Base-by-base conservation (phyloP, 1,140 invertebrate species). In the Cephus cinctus region DNA sequence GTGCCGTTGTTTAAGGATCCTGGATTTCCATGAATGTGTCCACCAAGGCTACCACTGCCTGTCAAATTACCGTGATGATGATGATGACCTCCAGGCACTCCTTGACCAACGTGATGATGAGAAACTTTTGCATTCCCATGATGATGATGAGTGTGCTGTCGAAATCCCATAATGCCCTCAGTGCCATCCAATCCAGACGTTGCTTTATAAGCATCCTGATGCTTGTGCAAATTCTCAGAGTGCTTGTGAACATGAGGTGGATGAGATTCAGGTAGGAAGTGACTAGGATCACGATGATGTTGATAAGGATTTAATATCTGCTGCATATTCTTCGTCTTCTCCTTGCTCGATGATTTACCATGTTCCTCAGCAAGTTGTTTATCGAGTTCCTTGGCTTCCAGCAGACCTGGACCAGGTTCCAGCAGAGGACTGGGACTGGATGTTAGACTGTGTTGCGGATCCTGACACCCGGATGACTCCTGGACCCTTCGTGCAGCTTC, bases 141-240 rank as follows among this genome's bases (percentile, higher is more conserved):
- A 27, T 64, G 59, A 41, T 66, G 57, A 23, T 63, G 59, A 21
- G 56, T 54, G 38, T 63, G 59, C n/a, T 57, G 60, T 27, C 61
- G 59, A 23, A 47, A 59, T 12, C 47, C 44, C 45, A 60, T 60
- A 20, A 60, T 23, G 2, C 47, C 36, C 2, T 64, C 61, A 4
- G 21, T 41, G 0, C 27, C 31, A 11, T 64, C 61, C 12, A 63
- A 22, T 36, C 54, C 63, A 18, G 25, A 27, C n/a, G 9, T 36
- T 8, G 34, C 5, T n/a, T n/a, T n/a, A n/a, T n/a, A n/a, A n/a
- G n/a, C n/a, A n/a, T n/a, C n/a, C n/a, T n/a, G n/a, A n/a, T n/a
- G n/a, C n/a, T n/a, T n/a, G 8, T 54, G 42, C 5, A 52, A 60
- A 23, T 63, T 57, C 15, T 63, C 60, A 4, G 35, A 27, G 31